Base-by-base conservation (phyloP, 2,113 vertebrate genomes). In the Microcebus griseorufus region DNA sequence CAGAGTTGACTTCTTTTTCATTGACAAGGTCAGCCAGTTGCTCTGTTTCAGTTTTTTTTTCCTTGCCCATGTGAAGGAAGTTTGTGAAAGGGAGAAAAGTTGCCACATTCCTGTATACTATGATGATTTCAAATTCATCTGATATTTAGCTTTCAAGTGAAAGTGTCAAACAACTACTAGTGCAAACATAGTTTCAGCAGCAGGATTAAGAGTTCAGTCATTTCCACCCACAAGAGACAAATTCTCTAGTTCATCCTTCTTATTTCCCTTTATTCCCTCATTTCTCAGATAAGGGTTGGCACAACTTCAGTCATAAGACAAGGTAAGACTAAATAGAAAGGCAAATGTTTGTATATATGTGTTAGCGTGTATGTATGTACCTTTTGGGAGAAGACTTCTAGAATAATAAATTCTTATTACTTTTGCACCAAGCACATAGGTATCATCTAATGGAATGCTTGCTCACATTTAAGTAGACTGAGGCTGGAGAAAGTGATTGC, bases 61-160 rank as follows among this genome's bases (percentile, higher is more conserved):
- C 60, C 42, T 75, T 91, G 39, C 29, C 64, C 9, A 67, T 25
- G 5, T 67, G 64, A 76, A n/a, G 51, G 29, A 83, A 83, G 20
- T 93, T 65, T 83, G 34, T 65, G 55, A 93, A 93, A 88, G 83
- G n/a, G 25, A 85, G 20, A 82, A 75, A 83, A 55, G 32, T 72
- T 39, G 39, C 27, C 29, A 32, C 25, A 8, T 2, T 45, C 5
- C 6, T 88, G 9, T 37, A 14, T 3, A 60, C 39, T 55, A 60
- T 80, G 5, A 32, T 75, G n/a, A 65, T 88, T 90, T 92, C 73
- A 95, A 12, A 83, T n/a, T 65, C 51, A 53, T 16, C 39, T 60
- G 22, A 20, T 13, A 64, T 55, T 93, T 87, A 90, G 70, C 94
- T 87, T 51, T 51, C 29, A 20, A 34, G 22, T 45, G 60, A 81